phyloP scores from a whole-genome alignment of 2,888 invertebrate genomes.

The Hemistola chrysoprasaria region DNA sequence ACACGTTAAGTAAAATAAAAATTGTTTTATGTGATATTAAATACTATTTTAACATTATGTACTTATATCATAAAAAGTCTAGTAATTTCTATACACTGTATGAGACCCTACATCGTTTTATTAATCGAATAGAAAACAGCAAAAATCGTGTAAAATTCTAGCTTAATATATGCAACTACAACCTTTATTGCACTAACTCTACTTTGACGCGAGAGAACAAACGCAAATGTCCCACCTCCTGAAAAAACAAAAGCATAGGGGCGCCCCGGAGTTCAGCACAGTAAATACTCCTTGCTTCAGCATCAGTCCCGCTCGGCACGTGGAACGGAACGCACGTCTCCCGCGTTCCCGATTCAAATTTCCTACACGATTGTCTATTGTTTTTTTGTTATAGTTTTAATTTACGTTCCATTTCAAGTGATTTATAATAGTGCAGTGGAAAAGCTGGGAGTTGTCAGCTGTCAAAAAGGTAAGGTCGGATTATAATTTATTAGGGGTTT shows the following conservation, averaged over 20 bases:
- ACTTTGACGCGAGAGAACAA: slow-evolving; percentile 26
- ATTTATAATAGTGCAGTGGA: slow-evolving; percentile 51
- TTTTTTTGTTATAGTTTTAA: slow-evolving; percentile 21
- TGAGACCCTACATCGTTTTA: too few relatives aligned
- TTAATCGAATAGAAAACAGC: too few relatives aligned
- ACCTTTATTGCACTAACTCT: slow-evolving; percentile 13
- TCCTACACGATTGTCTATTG: slow-evolving; percentile 12
- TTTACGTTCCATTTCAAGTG: slow-evolving; percentile 32
- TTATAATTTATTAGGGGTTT: slow-evolving; percentile 26
- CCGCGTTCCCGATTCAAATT: slow-evolving; percentile 40
- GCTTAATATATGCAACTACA: not conserved
- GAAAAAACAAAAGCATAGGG: too few relatives aligned
- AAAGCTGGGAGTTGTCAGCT: slow-evolving; percentile 60
- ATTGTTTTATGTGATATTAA: too few relatives aligned
- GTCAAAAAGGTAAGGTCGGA: slow-evolving; percentile 68
- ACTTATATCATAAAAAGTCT: too few relatives aligned
- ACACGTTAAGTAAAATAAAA: too few relatives aligned
- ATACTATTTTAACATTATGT: too few relatives aligned
- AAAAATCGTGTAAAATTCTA: too few relatives aligned
- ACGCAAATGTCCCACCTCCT: slow-evolving; percentile 20
- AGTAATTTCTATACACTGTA: too few relatives aligned
- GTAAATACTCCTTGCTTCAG: too few relatives aligned
- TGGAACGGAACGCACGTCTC: slow-evolving; percentile 40
- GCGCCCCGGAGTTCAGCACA: not conserved
- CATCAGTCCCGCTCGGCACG: slow-evolving; percentile 43